Base-by-base conservation (phyloP, 2,888 invertebrate genomes). In the Azorinus chamasolen region DNA sequence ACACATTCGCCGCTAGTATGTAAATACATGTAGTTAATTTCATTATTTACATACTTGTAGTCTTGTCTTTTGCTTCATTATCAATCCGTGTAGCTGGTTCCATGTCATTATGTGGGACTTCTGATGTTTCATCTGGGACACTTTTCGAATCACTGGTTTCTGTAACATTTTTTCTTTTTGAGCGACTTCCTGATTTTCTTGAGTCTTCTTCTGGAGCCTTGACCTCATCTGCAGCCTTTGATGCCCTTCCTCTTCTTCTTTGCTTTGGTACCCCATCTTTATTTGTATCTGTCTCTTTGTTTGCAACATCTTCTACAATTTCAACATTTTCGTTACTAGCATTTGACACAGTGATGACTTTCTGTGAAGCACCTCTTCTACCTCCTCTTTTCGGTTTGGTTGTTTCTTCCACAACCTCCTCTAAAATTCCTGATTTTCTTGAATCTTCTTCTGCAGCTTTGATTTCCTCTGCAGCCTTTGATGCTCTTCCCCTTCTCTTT, bases 221-320 rank as follows among this genome's bases (percentile, higher is more conserved):
- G 39, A 46, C 64, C 16, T 50, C 65, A 63, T 43, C 41, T 39
- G 43, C 51, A 37, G 62, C 48, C 39, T 37, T 62, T 18, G 20
- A 48, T 24, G 39, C 37, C 24, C 14, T 53, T 45, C 41, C 27
- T n/a, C 66, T n/a, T 41, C 45, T 25, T 18, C 24, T 45, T 45
- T 10, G 20, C 8, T 65, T 37, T 25, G 16, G 46, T 37, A 20
- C 41, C 2, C 2, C 51, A 16, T n/a, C 32, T 53, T 53, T 43
- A 32, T 39, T 45, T 14, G 22, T 24, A 14, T 64, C 41, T n/a
- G 8, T 37, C 32, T 27, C 48, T 45, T 51, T 55, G 14, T 43
- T 37, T 22, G 39, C 32, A 25, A 12, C 46, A 24, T 59, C 61
- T 46, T 46, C 50, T 50, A n/a, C 39, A 32, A 22, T 55, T 45